phyloP scores from a whole-genome alignment of 2,888 invertebrate genomes.

The Epicampocera succincta region DNA sequence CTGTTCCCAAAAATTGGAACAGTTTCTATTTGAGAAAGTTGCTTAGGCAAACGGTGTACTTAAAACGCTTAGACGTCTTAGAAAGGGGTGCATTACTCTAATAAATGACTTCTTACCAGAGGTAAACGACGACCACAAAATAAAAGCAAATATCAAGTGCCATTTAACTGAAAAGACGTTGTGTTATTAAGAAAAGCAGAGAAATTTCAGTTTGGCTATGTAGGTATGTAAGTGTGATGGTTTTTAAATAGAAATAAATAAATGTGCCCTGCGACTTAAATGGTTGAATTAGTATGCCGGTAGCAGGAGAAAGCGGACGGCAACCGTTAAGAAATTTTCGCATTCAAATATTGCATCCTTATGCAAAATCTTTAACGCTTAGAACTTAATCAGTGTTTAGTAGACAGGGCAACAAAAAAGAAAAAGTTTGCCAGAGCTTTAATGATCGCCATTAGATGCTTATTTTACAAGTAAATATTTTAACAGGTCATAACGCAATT shows the following conservation, averaged over 20 bases:
- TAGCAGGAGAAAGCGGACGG: background rate
- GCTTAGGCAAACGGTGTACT: constrained; percentile 32
- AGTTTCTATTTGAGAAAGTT: background rate
- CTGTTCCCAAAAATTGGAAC: background rate
- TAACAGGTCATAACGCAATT: background rate
- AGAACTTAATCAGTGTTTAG: too few relatives aligned
- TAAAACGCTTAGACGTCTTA: constrained; percentile 33
- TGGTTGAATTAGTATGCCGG: background rate
- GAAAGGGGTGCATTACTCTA: constrained; percentile 24
- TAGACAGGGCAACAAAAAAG: background rate
- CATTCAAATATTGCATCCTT: background rate
- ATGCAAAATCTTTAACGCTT: too few relatives aligned
- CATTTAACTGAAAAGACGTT: constrained; percentile 22
- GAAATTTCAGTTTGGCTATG: background rate
- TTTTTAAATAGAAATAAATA: constrained; percentile 13
- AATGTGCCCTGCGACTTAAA: background rate
- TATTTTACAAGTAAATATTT: background rate
- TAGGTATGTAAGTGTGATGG: background rate
- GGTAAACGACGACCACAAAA: constrained; percentile 28
- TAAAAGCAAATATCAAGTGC: constrained; percentile 31
- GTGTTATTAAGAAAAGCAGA: background rate
- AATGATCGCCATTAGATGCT: constrained; percentile 10
- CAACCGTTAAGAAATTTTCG: background rate
- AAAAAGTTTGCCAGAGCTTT: constrained; percentile 1
- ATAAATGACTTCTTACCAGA: constrained; percentile 39